phyloP scores from a whole-genome alignment of 2,113 vertebrate genomes.

The Hemicordylus capensis region DNA sequence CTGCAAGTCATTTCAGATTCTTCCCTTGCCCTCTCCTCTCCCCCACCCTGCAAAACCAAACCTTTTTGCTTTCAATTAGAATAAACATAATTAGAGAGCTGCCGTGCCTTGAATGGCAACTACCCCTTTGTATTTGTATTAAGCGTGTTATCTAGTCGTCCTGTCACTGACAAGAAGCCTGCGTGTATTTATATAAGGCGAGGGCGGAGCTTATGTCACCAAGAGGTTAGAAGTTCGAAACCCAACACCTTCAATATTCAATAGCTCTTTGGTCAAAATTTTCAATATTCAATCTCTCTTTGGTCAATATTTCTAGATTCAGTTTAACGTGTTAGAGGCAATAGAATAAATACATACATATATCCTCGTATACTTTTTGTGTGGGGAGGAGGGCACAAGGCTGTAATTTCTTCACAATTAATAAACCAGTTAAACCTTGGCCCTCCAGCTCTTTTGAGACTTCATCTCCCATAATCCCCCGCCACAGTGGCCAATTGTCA shows the following conservation, averaged over 20 bases:
- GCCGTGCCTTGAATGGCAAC: slow-evolving; percentile 80
- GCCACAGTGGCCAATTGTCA: too few relatives aligned
- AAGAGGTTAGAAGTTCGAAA: slow-evolving; percentile 61
- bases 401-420: neutral
- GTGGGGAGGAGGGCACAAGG: too few relatives aligned
- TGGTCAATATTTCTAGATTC: slow-evolving; percentile 23
- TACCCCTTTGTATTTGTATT: slow-evolving; percentile 77
- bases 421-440: too few relatives aligned
- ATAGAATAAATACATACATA: neutral
- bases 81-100: slow-evolving; percentile 84
- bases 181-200: slow-evolving; percentile 67
- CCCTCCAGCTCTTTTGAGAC: too few relatives aligned
- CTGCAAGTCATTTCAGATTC: slow-evolving; percentile 79
- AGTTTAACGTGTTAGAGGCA: neutral
- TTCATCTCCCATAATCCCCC: too few relatives aligned
- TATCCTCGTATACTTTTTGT: neutral
- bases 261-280: too few relatives aligned
- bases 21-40: neutral
- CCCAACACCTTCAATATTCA: too few relatives aligned
- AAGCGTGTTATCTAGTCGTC: slow-evolving; percentile 76
- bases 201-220: slow-evolving; percentile 64
- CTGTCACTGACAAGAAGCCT: slow-evolving; percentile 73
- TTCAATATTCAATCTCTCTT: too few relatives aligned
- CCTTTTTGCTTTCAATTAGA: slow-evolving; percentile 80
- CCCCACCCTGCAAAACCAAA: slow-evolving; percentile 64